These are phyloP conservation scores for Barnardius zonarius DNA, from an alignment of 2,113 vertebrate species.

Conservation along the genomic window DNA sequence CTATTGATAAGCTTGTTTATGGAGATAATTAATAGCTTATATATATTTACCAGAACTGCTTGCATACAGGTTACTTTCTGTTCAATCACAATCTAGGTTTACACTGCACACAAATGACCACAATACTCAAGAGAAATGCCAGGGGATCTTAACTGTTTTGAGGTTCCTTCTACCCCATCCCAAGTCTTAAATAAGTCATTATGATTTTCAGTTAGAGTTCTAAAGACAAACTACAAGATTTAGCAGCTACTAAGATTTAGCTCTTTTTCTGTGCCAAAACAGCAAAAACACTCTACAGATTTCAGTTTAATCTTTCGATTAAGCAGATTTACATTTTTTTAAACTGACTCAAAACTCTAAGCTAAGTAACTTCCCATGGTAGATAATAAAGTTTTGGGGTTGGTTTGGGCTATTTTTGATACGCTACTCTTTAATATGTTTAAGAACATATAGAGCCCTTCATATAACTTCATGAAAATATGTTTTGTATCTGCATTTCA, in stretches of 20 bases:
- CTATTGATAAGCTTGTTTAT: not conserved
- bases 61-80: conserved; percentile 4
- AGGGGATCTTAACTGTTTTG: conserved; percentile 72
- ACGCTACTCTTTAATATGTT: rapidly evolving
- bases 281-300: not conserved
- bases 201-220: not conserved
- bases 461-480: not conserved
- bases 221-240: not conserved
- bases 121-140: conserved; percentile 61
- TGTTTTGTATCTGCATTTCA: not conserved
- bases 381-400: not conserved
- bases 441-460: not conserved
- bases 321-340: not conserved
- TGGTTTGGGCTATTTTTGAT: not conserved
- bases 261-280: not conserved
- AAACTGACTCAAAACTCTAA: not conserved
- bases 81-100: conserved; percentile 12
- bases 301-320: not conserved
- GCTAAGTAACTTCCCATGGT: not conserved
- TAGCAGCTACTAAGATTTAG: not conserved
- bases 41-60: conserved; percentile 8
- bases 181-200: not conserved
- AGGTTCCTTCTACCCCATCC: not conserved
- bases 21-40: conserved; percentile 20
- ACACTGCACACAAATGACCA: conserved; percentile 23